Base-by-base conservation (phyloP, 30 jellyfish, hydroid and myxozoan genomes). In the Rhopilema esculentum region DNA sequence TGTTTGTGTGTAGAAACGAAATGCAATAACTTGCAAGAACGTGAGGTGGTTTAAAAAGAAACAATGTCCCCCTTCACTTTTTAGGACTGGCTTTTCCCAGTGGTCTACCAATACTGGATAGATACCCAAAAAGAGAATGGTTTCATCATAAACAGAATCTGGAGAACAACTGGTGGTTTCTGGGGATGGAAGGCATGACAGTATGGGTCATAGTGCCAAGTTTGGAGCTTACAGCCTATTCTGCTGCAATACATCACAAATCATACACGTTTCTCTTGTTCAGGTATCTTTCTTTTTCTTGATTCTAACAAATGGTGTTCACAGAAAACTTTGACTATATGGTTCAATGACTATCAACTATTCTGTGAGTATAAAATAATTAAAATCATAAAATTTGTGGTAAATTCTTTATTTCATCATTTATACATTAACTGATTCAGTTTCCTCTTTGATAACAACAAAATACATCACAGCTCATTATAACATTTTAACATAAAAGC, bases 131-230 rank as follows among this genome's bases (percentile, higher is more conserved):
- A n/a, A 21, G 8, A 61, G 0, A 57, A 21, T 77, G 52, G 25
- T 77, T 40, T 48, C 16, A 32, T 40, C 79, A 21, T 25, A 48
- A 29, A 17, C 1, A 20, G 31, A 51, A 20, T 1, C 79, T 48
- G 76, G 88, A 51, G 76, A 77, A 24, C 27, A 23, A 17, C 68
- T 79, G 63, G 28, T 20, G 16, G 2, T 77, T 21, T 17, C 77
- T 40, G 88, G 88, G 22, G 88, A 77, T 52, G 88, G 57, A 16
- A 23, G n/a, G n/a, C 24, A 19, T 63, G 92, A 83, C 29, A 69
- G 87, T 23, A 84, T 84, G 88, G 88, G 93, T 9, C 93, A 84
- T 31, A 20, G 69, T 23, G 87, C 93, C 22, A 76, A 86, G 66
- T 84, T 49, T 84, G 92, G 92, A 7, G 79, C 50, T 4, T 84